Evolutionary conservation across 2,797 vertebrate species (phyloP), one percentile per base, ranked within the genome.

Genomic region (Tarsius wallacei): DNA sequence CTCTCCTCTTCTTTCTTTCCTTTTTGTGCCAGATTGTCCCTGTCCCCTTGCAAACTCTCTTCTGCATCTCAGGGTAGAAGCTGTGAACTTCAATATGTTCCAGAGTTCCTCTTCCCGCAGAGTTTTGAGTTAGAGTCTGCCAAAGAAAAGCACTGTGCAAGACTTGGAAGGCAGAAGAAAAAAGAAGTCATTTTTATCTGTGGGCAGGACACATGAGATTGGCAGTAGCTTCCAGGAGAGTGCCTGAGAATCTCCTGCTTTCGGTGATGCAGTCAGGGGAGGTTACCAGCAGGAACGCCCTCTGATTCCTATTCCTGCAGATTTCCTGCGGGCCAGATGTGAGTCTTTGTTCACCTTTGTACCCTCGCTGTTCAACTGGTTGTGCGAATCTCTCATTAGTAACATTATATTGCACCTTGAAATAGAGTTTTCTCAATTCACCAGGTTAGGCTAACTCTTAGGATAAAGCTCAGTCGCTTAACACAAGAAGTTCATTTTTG

Each of bases 401-500:
- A 55, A 26, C 15, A 63, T 33, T 88, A 16, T 28, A 66, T 36
- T 73, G 21, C 33, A 93, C 42, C 26, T 80, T 77, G 15, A 76
- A 86, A 83, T 76, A 74, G 13, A 57, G n/a, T 31, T 78, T 90
- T 94, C 53, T 90, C 15, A 86, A n/a, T 61, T 87, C 36, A 31
- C 64, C 4, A 14, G 10, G 7, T 21, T 73, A 77, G 24, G 13
- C 1, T 93, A 73, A 42, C 42, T 73, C 11, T 91, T 89, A 3
- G 51, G 77, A 47, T 22, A 82, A 78, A 90, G 81, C n/a, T 71
- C 55, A 66, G 36, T 73, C 64, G 36, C 12, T 96, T 94, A 77
- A 74, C 5, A 33, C 9, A 73, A 2, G 49, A 63, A 57, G 15
- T 64, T 14, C 66, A 71, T 74, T 86, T 53, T 42, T 31, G 7